Conservation (phyloP, 1,140 invertebrate genomes). For the Grapholita molesta region DNA sequence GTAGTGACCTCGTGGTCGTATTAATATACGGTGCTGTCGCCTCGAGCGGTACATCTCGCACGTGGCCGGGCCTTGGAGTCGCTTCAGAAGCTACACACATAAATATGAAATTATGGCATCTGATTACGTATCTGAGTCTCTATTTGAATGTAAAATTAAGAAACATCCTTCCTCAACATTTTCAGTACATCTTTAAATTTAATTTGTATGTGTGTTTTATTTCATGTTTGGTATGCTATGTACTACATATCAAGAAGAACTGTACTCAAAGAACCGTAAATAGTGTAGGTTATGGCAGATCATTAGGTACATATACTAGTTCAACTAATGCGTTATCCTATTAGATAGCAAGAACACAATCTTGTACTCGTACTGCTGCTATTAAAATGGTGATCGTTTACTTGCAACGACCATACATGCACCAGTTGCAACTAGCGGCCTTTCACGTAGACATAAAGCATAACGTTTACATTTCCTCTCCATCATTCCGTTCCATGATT, state of each 20-base stretch:
- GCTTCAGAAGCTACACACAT: not conserved
- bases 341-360: not conserved
- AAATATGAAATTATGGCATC: not conserved
- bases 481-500: not conserved
- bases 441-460: not conserved
- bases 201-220: too few relatives aligned
- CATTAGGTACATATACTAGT: not conserved
- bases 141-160: not conserved
- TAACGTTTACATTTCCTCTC: not conserved
- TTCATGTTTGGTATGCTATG: too few relatives aligned
- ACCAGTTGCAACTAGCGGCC: not conserved
- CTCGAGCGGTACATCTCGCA: slow-evolving; percentile 38
- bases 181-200: too few relatives aligned
- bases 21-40: slow-evolving; percentile 29
- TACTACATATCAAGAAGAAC: too few relatives aligned
- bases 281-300: not conserved
- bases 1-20: slow-evolving; percentile 43
- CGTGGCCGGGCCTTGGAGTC: slow-evolving; percentile 37
- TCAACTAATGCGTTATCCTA: not conserved
- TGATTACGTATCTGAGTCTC: not conserved
- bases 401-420: not conserved
- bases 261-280: not conserved
- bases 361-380: not conserved
- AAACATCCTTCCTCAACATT: not conserved
- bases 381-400: not conserved